Evolutionary conservation across 1,140 invertebrate species (phyloP).

Genomic region (Lepidurus couesii): DNA sequence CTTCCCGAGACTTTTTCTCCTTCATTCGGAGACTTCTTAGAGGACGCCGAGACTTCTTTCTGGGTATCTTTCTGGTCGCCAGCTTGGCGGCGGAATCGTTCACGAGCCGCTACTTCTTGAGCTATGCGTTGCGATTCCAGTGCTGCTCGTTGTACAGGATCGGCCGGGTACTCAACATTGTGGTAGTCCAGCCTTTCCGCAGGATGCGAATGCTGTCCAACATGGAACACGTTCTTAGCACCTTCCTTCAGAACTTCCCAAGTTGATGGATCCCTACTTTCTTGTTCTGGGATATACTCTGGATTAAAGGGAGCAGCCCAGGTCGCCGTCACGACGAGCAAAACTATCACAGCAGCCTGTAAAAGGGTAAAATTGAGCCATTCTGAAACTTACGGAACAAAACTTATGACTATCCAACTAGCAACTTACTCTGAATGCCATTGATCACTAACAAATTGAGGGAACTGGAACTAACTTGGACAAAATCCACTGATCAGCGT

Average conservation of each 20-base stretch:
- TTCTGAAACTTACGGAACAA: background rate
- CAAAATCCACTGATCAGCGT: background rate
- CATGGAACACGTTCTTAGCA: background rate
- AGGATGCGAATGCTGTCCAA: background rate
- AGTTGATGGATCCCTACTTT: background rate
- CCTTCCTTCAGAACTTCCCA: background rate
- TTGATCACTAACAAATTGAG: background rate
- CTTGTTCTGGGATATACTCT: background rate
- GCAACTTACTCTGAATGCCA: background rate
- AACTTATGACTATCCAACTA: too few relatives aligned
- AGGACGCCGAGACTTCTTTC: background rate
- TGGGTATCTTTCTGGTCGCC: background rate
- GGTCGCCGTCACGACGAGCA: background rate
- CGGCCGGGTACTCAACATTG: background rate
- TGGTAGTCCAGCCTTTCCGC: background rate
- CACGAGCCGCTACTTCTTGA: background rate
- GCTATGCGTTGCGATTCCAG: background rate
- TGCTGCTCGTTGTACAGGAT: background rate
- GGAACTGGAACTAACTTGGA: background rate
- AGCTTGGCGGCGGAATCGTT: background rate
- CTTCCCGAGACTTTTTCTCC: background rate
- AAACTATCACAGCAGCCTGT: slow-evolving; percentile 3
- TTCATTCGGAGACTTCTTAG: slow-evolving; percentile 23
- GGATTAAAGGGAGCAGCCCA: background rate
- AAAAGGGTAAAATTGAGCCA: background rate